Conservation (phyloP, 2,113 vertebrate genomes). For the Melanostigma gelatinosum region DNA sequence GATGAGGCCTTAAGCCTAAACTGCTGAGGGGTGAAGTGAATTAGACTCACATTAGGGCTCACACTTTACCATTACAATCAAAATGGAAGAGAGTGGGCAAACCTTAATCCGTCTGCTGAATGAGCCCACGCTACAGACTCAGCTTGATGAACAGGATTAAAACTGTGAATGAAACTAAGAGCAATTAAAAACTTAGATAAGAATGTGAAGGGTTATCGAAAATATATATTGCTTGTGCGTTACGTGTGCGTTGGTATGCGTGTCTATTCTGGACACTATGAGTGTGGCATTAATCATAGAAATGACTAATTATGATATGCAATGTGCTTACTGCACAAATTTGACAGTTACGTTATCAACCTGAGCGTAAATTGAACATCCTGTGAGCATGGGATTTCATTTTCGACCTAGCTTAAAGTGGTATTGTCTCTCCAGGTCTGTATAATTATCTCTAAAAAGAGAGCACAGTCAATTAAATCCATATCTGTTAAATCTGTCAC, state of each 20-base stretch:
- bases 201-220: conserved; percentile 29
- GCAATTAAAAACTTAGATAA: conserved; percentile 54
- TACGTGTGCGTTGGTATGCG: background rate
- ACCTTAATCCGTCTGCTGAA: conserved; percentile 10
- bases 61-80: conserved; percentile 70
- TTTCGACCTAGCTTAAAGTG: conserved; percentile 43
- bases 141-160: conserved; percentile 27
- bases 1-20: conserved; percentile 80
- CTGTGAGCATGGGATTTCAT: conserved; percentile 56
- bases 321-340: conserved; percentile 57
- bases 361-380: conserved; percentile 48
- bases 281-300: background rate
- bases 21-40: conserved; percentile 79
- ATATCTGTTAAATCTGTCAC: conserved; percentile 56
- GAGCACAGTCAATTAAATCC: conserved; percentile 54
- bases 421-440: conserved; percentile 45
- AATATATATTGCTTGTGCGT: conserved; percentile 16
- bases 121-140: conserved; percentile 5
- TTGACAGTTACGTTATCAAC: conserved; percentile 53
- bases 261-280: background rate
- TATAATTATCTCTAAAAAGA: conserved; percentile 55
- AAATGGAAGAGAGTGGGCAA: conserved; percentile 54
- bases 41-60: conserved; percentile 72
- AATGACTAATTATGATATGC: conserved; percentile 30
- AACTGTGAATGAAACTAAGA: conserved; percentile 27